Evolutionary conservation across 2,113 vertebrate species (phyloP).

Genomic region (Misgurnus anguillicaudatus): DNA sequence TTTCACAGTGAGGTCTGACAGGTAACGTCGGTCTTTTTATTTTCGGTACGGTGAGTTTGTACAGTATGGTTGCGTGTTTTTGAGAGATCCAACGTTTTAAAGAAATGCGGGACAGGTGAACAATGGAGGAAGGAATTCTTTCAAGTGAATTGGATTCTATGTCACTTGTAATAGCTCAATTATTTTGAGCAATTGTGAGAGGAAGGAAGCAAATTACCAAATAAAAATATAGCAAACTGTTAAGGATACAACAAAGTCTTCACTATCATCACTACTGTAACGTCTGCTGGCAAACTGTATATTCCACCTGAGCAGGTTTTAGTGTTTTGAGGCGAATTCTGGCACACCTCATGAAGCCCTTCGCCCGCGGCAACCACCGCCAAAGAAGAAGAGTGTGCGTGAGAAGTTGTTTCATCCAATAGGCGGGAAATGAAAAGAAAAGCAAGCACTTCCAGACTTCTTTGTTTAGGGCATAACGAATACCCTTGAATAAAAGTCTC

Average conservation of each 20-base stretch:
- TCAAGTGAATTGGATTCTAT: not conserved
- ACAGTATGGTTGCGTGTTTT: not conserved
- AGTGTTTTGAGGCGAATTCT: not conserved
- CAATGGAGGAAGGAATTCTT: slow-evolving; percentile 21
- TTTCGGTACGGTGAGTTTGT: slow-evolving; percentile 8
- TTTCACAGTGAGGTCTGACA: slow-evolving; percentile 10
- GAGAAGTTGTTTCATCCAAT: slow-evolving; percentile 34
- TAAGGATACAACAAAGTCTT: not conserved
- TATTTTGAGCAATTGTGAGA: not conserved
- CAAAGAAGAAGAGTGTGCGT: slow-evolving; percentile 25
- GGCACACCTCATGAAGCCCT: slow-evolving; percentile 23
- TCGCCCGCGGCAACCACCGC: not conserved
- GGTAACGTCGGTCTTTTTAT: slow-evolving; percentile 13
- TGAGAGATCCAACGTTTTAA: not conserved
- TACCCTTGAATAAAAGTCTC: slow-evolving; percentile 4
- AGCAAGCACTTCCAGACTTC: slow-evolving; percentile 23
- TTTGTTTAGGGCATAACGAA: slow-evolving; percentile 19
- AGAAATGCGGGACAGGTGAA: not conserved
- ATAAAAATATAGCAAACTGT: not conserved
- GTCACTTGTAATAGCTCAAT: not conserved
- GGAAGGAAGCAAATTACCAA: not conserved
- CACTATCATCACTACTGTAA: not conserved
- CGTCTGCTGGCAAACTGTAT: not conserved
- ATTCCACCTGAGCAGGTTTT: slow-evolving; percentile 22
- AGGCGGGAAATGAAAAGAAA: slow-evolving; percentile 29